phyloP scores from a whole-genome alignment of 1,140 invertebrate species.

The Ceratosolen fusciceps region DNA sequence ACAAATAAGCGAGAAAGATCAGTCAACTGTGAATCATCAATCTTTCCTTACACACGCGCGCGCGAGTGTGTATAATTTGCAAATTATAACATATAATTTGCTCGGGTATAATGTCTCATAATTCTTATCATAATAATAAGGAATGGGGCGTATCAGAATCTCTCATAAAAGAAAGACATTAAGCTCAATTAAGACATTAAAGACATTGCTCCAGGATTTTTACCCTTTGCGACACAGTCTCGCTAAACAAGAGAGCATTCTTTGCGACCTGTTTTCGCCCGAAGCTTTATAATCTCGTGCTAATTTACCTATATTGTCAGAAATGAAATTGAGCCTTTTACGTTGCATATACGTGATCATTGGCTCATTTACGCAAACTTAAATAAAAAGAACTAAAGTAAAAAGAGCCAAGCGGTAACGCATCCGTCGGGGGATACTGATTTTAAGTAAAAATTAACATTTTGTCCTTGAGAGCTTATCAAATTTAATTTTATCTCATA shows the following conservation, averaged over 20 bases:
- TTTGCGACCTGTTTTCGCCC: not conserved
- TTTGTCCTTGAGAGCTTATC: constrained; percentile 9
- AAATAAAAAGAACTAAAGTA: constrained; percentile 1
- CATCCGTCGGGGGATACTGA: not conserved
- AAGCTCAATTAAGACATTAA: too few relatives aligned
- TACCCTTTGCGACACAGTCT: not conserved
- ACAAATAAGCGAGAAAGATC: too few relatives aligned
- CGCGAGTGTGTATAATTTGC: too few relatives aligned
- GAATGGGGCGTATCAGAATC: not conserved
- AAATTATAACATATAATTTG: too few relatives aligned
- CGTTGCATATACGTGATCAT: not conserved
- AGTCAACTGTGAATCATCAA: too few relatives aligned
- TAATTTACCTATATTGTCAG: not conserved
- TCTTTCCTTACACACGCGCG: too few relatives aligned
- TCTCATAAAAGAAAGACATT: not conserved
- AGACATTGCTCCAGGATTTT: not conserved
- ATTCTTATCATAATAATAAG: not conserved
- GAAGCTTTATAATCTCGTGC: not conserved
- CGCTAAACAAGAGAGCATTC: not conserved
- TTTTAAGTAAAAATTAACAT: constrained; percentile 44
- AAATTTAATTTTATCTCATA: too few relatives aligned
- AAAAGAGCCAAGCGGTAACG: too few relatives aligned
- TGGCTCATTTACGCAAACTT: not conserved
- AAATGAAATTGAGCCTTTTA: not conserved
- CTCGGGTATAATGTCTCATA: too few relatives aligned